Percentiles rank a stretch among this genome's conserved stretches.
These are phyloP conservation scores for Tachysurus vachellii DNA, from an alignment of 2,113 vertebrate species.

Conservation along the genomic window DNA sequence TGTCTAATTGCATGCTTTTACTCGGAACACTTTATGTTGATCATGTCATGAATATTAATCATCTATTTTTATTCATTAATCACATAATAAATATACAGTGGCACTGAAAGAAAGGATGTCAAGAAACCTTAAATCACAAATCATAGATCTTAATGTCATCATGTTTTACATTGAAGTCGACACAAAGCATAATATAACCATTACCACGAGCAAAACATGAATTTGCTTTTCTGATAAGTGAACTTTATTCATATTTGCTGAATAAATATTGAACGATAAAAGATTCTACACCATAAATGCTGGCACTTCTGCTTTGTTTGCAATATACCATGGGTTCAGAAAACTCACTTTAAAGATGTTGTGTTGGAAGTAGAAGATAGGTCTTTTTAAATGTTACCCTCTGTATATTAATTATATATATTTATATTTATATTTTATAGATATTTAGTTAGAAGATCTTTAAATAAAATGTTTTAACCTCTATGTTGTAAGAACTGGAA, in stretches of 20 bases:
- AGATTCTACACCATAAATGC: background rate
- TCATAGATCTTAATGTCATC: background rate
- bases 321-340: background rate
- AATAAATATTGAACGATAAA: background rate
- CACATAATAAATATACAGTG: background rate
- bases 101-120: background rate
- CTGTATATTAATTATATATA: background rate
- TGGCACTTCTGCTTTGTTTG: background rate
- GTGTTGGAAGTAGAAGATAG: background rate
- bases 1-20: background rate
- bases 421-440: background rate
- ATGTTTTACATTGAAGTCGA: background rate
- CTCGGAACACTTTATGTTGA: background rate
- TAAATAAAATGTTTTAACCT: too few relatives aligned
- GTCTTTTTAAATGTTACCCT: background rate
- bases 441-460: too few relatives aligned
- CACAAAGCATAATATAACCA: background rate
- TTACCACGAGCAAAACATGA: background rate
- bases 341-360: background rate
- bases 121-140: background rate
- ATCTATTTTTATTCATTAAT: background rate
- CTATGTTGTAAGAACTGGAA: background rate
- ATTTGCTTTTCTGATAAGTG: background rate
- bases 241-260: background rate
- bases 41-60: background rate